Conservation (phyloP, 2,113 vertebrate species). For the Bambusicola thoracicus region DNA sequence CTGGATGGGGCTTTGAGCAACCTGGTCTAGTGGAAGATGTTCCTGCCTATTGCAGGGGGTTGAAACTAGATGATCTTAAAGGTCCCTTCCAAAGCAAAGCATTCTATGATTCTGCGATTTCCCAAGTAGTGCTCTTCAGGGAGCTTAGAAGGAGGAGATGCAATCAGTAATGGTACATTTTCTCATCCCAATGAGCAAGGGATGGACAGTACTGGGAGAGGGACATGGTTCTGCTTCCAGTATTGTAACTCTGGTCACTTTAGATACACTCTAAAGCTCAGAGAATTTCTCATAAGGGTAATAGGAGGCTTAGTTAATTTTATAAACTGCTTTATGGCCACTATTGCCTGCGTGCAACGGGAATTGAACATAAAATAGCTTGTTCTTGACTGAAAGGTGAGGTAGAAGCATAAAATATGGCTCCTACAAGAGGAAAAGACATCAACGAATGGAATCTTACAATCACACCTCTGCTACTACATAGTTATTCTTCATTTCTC, state of each 20-base stretch:
- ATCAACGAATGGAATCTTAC: not conserved
- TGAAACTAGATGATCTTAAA: no score
- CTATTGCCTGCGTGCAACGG: not conserved
- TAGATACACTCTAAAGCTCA: not conserved
- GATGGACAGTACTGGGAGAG: not conserved
- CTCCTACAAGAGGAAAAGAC: not conserved
- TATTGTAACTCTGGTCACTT: not conserved
- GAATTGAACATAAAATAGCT: not conserved
- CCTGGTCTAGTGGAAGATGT: no score
- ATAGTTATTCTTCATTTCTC: not conserved
- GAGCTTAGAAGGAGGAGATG: not conserved
- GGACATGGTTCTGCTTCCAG: not conserved
- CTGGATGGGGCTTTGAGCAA: no score
- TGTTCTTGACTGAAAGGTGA: not conserved
- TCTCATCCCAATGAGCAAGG: not conserved
- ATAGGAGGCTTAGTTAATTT: not conserved
- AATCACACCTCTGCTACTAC: not conserved
- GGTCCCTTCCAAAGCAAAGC: no score
- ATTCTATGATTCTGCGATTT: not conserved
- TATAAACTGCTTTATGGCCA: constrained; percentile 2
- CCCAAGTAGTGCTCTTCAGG: not conserved
- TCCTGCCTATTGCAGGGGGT: no score
- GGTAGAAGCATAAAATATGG: not conserved
- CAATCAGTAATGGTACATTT: not conserved
- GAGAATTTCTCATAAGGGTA: not conserved